Conservation (phyloP, 2,113 vertebrate genomes). For the Microtus richardsoni region DNA sequence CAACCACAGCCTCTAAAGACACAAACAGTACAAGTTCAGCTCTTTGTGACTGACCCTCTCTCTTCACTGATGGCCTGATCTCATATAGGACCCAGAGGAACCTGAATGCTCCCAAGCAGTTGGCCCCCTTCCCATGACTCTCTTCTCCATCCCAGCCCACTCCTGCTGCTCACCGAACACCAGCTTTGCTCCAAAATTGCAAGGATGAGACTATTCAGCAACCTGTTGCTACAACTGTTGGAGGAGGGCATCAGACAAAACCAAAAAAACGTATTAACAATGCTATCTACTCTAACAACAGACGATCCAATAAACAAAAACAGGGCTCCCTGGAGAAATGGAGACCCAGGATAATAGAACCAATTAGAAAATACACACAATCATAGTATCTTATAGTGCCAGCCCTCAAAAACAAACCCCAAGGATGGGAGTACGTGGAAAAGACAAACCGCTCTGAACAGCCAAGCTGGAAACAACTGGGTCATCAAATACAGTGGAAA, state of each 20-base stretch:
- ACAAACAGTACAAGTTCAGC: neutral
- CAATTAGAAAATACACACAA: constrained; percentile 3
- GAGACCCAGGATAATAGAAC: neutral
- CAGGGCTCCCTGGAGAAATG: neutral
- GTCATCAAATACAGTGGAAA: neutral
- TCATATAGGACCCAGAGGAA: neutral
- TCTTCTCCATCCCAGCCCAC: neutral
- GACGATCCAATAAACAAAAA: constrained; percentile 5
- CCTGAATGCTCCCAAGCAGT: neutral
- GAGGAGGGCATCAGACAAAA: too few species aligned
- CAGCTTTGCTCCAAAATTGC: constrained; percentile 14
- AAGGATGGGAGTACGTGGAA: neutral
- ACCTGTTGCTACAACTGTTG: neutral
- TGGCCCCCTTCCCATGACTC: neutral
- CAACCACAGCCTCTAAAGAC: constrained; percentile 9
- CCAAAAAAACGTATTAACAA: neutral
- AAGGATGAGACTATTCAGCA: neutral
- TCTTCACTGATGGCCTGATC: neutral
- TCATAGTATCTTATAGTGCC: neutral
- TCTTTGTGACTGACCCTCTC: neutral
- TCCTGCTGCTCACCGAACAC: neutral
- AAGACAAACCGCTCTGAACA: neutral
- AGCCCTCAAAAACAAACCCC: constrained; percentile 1
- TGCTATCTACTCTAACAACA: constrained; percentile 18
- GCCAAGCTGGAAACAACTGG: constrained; percentile 4